Evolutionary conservation across 1,140 invertebrate species (phyloP).

Genomic region (Rhyzopertha dominica): DNA sequence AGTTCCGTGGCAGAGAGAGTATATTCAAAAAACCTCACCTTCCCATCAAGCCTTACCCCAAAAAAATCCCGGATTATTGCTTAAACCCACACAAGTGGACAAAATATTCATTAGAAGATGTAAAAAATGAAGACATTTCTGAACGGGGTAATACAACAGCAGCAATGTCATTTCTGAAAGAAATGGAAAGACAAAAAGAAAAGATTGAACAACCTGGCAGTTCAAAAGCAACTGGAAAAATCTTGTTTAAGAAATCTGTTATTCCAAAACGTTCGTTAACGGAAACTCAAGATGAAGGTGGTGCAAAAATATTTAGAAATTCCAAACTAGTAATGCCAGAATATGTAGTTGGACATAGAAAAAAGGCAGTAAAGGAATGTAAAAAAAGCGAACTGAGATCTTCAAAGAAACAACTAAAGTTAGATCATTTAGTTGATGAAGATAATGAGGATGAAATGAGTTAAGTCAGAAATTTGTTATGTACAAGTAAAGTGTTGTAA

Average conservation of each 20-base stretch:
- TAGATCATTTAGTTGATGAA: constrained; percentile 58
- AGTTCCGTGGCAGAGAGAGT: constrained; percentile 66
- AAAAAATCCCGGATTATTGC: constrained; percentile 59
- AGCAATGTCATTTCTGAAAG: constrained; percentile 63
- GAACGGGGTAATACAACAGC: constrained; percentile 66
- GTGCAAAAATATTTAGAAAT: constrained; percentile 57
- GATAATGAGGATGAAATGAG: constrained; percentile 46
- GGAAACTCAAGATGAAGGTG: constrained; percentile 46
- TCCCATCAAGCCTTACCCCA: constrained; percentile 45
- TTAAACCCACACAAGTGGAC: constrained; percentile 73
- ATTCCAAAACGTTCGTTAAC: constrained; percentile 17
- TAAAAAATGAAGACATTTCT: constrained; percentile 64
- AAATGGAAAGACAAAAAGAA: constrained; percentile 50
- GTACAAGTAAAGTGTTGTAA: too few species aligned
- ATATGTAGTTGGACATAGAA: constrained; percentile 68
- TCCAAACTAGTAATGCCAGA: constrained; percentile 73
- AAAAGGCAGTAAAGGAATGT: constrained; percentile 50
- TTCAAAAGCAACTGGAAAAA: constrained; percentile 32
- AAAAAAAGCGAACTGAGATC: constrained; percentile 31
- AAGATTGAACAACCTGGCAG: constrained; percentile 35
- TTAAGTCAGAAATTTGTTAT: too few species aligned
- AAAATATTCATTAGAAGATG: constrained; percentile 69
- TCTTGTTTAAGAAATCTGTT: constrained; percentile 38
- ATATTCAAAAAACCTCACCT: constrained; percentile 68
- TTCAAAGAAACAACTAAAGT: constrained; percentile 48